These are phyloP conservation scores for Triplophysa bombifrons DNA, from an alignment of 2,797 vertebrate species.

Conservation along the genomic window DNA sequence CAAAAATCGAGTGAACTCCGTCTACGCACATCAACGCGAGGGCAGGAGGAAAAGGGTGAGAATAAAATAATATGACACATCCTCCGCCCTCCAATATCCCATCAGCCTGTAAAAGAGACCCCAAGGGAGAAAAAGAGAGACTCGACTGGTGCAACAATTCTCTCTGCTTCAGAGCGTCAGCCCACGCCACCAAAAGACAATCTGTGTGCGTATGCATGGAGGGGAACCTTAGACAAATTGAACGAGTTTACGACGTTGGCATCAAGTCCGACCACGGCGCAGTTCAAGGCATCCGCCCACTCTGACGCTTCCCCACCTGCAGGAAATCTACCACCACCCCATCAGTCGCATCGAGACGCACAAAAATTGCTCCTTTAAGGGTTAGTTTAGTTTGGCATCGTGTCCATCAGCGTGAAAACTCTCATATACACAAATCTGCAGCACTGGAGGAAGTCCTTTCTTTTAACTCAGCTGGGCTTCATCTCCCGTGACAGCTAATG, in stretches of 20 bases:
- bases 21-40: slow-evolving; percentile 30
- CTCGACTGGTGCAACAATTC: slow-evolving; percentile 26
- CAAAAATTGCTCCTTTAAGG: slow-evolving; percentile 14
- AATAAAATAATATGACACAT: slow-evolving; percentile 42
- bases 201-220: slow-evolving; percentile 28
- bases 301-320: slow-evolving; percentile 22
- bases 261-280: slow-evolving; percentile 21
- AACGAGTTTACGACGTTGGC: slow-evolving; percentile 35
- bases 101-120: slow-evolving; percentile 44
- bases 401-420: slow-evolving; percentile 1
- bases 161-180: slow-evolving; percentile 44
- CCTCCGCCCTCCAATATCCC: slow-evolving; percentile 40
- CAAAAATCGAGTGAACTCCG: slow-evolving; percentile 26
- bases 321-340: slow-evolving; percentile 32
- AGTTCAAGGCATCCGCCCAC: slow-evolving; percentile 52
- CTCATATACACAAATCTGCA: slow-evolving; percentile 15
- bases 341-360: slow-evolving; percentile 31
- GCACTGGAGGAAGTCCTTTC: slow-evolving; percentile 10
- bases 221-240: slow-evolving; percentile 31
- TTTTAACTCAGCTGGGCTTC: slow-evolving; percentile 25
- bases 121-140: slow-evolving; percentile 21
- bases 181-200: slow-evolving; percentile 45
- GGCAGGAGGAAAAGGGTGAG: slow-evolving; percentile 22
- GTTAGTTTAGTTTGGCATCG: neutral
- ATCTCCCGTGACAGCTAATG: slow-evolving; percentile 33